These are phyloP conservation scores for Onychomys arenicola DNA, from an alignment of 2,797 vertebrate genomes.

Conservation along the genomic window DNA sequence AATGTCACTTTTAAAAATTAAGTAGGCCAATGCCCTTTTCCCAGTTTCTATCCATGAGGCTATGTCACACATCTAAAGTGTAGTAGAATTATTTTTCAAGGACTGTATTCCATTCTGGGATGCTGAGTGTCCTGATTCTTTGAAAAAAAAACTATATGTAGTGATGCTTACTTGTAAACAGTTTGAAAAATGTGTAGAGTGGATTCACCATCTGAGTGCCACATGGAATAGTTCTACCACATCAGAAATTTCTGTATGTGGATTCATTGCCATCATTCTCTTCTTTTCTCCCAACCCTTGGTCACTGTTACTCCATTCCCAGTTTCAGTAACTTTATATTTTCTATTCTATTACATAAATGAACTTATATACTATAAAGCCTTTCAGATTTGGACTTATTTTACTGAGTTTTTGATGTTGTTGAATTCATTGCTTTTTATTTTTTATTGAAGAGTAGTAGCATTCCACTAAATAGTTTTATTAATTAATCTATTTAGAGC, in stretches of 20 bases:
- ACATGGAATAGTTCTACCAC: not conserved
- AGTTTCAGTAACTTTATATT: not conserved
- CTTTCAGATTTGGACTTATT: not conserved
- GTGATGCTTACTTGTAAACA: not conserved
- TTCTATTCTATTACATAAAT: not conserved
- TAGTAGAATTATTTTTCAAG: not conserved
- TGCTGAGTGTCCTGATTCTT: not conserved
- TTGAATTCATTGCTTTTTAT: not conserved
- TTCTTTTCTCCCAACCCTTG: not conserved
- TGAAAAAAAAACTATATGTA: not conserved
- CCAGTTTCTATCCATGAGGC: not conserved
- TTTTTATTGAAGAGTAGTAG: not conserved
- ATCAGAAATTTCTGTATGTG: not conserved
- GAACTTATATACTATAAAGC: not conserved
- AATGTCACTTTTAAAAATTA: not conserved
- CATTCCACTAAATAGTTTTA: not conserved
- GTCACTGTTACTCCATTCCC: not conserved
- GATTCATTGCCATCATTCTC: too few species aligned
- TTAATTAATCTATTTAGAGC: not conserved
- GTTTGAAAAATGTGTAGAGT: not conserved
- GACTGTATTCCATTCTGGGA: not conserved
- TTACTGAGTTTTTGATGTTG: not conserved
- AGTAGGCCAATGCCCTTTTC: not conserved
- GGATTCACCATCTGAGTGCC: not conserved
- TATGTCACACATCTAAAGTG: not conserved